These are phyloP conservation scores for Rhizomys pruinosus DNA, from an alignment of 2,113 vertebrate genomes.

Conservation along the genomic window DNA sequence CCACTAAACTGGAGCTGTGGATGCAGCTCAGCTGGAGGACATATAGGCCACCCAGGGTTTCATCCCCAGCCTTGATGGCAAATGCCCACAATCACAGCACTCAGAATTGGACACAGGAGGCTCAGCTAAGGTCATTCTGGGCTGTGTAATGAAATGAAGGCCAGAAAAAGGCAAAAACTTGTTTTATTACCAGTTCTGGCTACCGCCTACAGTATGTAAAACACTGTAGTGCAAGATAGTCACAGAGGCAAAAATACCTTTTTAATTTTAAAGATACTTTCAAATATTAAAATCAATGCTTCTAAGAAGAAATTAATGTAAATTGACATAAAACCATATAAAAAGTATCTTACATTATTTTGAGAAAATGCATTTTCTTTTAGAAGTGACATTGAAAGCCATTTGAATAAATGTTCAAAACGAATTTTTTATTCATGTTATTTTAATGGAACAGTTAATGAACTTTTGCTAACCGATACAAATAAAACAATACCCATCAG, in stretches of 20 bases:
- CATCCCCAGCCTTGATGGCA: neutral
- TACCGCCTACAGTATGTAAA: neutral
- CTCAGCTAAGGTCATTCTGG: no score
- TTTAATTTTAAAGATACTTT: neutral
- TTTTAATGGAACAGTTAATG: neutral
- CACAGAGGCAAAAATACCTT: neutral
- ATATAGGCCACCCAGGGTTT: neutral
- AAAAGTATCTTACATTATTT: neutral
- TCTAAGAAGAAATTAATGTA: constrained; percentile 3
- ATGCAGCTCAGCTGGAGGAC: neutral
- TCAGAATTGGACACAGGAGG: neutral
- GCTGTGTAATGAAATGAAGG: no score
- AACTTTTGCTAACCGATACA: neutral
- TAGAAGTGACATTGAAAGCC: neutral
- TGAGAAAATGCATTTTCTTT: neutral
- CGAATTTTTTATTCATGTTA: neutral
- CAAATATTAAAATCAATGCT: neutral
- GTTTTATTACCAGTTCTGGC: neutral
- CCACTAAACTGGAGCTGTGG: neutral
- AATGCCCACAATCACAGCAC: neutral
- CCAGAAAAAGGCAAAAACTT: no score
- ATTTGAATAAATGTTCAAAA: neutral
- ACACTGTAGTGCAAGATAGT: neutral
- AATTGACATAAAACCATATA: neutral
- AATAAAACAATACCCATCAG: neutral